A percentile compares a stretch with the other conserved stretches of the same genome.
Evolutionary conservation across 2,888 invertebrate species (phyloP).

Genomic region (Lagria hirta): DNA sequence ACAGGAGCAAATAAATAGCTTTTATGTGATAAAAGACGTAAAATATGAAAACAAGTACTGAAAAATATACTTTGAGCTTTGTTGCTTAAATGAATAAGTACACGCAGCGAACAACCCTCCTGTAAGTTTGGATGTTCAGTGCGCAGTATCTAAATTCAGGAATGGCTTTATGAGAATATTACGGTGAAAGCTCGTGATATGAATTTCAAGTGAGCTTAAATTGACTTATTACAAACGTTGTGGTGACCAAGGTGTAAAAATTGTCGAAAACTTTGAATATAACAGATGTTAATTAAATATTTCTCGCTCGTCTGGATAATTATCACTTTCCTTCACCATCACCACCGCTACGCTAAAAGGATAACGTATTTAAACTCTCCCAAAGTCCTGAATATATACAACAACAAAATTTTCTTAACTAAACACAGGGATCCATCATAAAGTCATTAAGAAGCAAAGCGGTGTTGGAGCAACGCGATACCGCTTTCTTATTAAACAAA

Average conservation of each 20-base stretch:
- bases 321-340: slow-evolving; percentile 12
- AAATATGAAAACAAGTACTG: too few relatives aligned
- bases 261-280: slow-evolving; percentile 8
- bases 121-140: too few relatives aligned
- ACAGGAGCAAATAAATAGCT: too few relatives aligned
- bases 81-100: too few relatives aligned
- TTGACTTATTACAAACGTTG: slow-evolving; percentile 10
- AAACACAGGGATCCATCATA: slow-evolving; percentile 18
- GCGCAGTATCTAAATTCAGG: slow-evolving; percentile 10
- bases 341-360: slow-evolving; percentile 11
- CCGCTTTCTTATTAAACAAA: slow-evolving; percentile 21
- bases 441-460: slow-evolving; percentile 20
- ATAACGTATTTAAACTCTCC: slow-evolving; percentile 15
- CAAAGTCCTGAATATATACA: slow-evolving; percentile 18
- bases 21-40: too few relatives aligned
- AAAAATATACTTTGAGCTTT: too few relatives aligned
- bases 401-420: slow-evolving; percentile 16
- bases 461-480: slow-evolving; percentile 20
- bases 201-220: slow-evolving; percentile 5
- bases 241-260: slow-evolving; percentile 9
- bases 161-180: slow-evolving; percentile 8
- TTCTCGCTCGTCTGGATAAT: slow-evolving; percentile 13
- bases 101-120: too few relatives aligned
- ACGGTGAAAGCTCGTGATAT: not conserved
- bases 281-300: slow-evolving; percentile 25